These are phyloP conservation scores for Bos javanicus DNA, from an alignment of 2,113 vertebrate species.

Conservation along the genomic window DNA sequence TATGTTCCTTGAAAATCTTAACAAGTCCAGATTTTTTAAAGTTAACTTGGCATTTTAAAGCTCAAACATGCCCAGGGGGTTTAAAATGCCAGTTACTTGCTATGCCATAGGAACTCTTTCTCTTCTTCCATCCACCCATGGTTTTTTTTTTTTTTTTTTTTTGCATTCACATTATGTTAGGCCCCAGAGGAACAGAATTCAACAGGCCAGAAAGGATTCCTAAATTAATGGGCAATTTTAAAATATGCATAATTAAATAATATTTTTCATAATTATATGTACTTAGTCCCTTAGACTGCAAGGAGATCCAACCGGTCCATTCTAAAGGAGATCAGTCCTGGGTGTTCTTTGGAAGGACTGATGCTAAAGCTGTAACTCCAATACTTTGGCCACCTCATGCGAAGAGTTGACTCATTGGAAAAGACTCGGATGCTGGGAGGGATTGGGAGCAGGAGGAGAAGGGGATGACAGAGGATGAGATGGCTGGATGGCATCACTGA, in stretches of 20 bases:
- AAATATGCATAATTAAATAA: neutral
- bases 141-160: neutral
- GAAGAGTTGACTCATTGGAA: too few relatives aligned
- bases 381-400: too few relatives aligned
- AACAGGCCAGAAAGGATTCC: neutral
- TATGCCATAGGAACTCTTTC: neutral
- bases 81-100: neutral
- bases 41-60: neutral
- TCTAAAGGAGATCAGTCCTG: too few relatives aligned
- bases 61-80: neutral
- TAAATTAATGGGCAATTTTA: neutral
- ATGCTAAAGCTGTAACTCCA: too few relatives aligned
- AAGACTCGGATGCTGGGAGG: too few relatives aligned
- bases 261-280: neutral
- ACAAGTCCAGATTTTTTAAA: neutral
- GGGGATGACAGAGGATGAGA: too few relatives aligned
- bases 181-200: neutral
- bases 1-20: neutral
- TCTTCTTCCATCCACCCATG: neutral
- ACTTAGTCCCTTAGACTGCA: neutral
- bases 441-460: too few relatives aligned
- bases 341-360: too few relatives aligned
- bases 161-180: neutral
- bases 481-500: too few relatives aligned
- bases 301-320: too few relatives aligned